phyloP scores from a whole-genome alignment of 2,113 vertebrate genomes.

The Boulengeromyrus knoepffleri region DNA sequence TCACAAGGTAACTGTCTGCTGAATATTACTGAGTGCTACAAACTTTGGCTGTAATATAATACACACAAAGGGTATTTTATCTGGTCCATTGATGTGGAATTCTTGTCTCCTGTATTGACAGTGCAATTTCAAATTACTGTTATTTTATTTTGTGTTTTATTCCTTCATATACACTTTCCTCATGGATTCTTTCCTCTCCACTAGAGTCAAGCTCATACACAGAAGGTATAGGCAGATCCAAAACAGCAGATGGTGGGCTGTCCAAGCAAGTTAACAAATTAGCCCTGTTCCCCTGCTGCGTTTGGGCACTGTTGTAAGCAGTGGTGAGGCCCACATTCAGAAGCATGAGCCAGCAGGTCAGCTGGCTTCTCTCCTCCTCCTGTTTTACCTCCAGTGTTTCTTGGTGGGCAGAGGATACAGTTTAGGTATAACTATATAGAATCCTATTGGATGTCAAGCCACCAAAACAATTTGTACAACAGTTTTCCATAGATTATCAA shows the following conservation, averaged over 20 bases:
- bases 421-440: neutral
- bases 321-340: constrained; percentile 31
- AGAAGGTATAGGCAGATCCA: constrained; percentile 33
- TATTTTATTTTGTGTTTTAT: neutral
- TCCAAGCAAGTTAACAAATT: constrained; percentile 19
- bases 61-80: neutral
- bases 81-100: neutral
- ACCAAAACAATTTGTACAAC: neutral
- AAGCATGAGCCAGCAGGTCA: constrained; percentile 47
- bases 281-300: constrained; percentile 46
- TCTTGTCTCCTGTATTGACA: neutral
- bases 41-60: neutral
- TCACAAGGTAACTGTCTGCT: neutral
- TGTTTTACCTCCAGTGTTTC: neutral
- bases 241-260: constrained; percentile 39
- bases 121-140: neutral
- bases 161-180: no score
- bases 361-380: constrained; percentile 28
- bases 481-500: neutral
- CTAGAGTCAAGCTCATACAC: constrained; percentile 28
- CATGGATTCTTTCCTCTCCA: constrained; percentile 25
- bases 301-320: constrained; percentile 38
- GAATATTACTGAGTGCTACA: neutral
- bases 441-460: neutral
- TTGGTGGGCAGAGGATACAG: neutral